Evolutionary conservation across 2,888 invertebrate genomes (phyloP).

Genomic region (Cantharis nigra): DNA sequence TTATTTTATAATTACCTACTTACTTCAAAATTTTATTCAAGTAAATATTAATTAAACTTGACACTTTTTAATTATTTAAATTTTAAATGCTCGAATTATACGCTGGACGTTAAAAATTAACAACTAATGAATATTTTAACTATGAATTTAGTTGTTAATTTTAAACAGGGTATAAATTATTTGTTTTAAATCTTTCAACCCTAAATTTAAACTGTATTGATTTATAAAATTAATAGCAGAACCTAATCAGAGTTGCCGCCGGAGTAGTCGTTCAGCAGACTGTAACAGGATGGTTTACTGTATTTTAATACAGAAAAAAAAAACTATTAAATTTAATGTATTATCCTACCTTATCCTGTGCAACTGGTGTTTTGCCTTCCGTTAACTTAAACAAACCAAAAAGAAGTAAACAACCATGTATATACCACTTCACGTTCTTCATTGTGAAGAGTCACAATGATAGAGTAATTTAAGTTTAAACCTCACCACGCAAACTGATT

Average conservation of each 20-base stretch:
- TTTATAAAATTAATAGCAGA: not conserved
- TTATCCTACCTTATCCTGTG: not conserved
- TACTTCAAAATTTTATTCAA: not conserved
- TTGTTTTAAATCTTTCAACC: not conserved
- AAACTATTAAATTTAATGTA: not conserved
- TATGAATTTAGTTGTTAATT: not conserved
- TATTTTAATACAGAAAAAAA: too few relatives aligned
- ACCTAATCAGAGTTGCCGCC: too few relatives aligned
- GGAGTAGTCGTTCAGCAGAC: not conserved
- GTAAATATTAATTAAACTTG: not conserved
- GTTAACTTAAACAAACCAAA: not conserved
- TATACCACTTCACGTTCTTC: not conserved
- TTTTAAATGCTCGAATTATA: not conserved
- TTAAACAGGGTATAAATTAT: not conserved
- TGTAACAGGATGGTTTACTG: too few relatives aligned
- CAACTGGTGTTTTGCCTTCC: not conserved
- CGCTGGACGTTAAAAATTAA: not conserved
- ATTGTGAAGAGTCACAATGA: not conserved
- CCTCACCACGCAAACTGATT: constrained; percentile 15
- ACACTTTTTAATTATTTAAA: not conserved
- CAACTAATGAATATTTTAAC: not conserved
- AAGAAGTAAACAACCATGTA: not conserved
- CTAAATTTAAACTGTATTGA: not conserved
- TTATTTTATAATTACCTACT: not conserved
- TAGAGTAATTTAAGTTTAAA: not conserved